Evolutionary conservation across 2,797 vertebrate genomes (phyloP), one percentile per base, ranked within the genome.

Genomic region (Oreochromis mossambicus): DNA sequence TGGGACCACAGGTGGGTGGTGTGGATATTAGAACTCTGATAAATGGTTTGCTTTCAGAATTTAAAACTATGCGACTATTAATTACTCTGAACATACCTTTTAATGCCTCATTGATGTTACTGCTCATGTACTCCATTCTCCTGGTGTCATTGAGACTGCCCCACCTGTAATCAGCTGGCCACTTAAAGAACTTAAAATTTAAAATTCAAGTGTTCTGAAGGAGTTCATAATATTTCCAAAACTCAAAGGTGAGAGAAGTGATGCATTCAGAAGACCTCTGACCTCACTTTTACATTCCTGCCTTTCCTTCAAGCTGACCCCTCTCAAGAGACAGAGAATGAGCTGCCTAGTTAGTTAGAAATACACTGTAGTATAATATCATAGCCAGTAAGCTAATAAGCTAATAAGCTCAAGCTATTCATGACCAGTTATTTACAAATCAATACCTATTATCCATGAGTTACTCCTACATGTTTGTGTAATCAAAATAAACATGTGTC

Each of bases 161-260:
- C 54, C 61, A 7, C 34, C 61, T 66, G 11, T 5, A 38, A 66
- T 1, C 61, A 12, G 1, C 19, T 21, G 61, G 19, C 34, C 34
- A 66, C 34, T 66, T 38, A 38, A 38, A 21, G 61, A 21, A 38
- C 0, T n/a, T 66, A 38, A 38, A 8, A 8, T 66, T 21, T 34
- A 2, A 38, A 38, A 38, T 63, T 21, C 6, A 63, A 63, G 4
- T 38, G 13, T 21, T 66, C 61, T 63, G 3, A 38, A 8, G 32
- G 17, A 12, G 17, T 63, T 12, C 32, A 1, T 12, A 63, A 63
- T 38, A 36, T n/a, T n/a, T 38, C 0, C 0, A 63, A 0, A 36
- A 66, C 61, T 7, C 61, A 66, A 38, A 21, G 6, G 6, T 36
- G 6, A 26, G n/a, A 5, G 10, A 13, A 21, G 11, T 21, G 10